Conservation (phyloP, 2,113 vertebrate species). For the Albula glossodonta region DNA sequence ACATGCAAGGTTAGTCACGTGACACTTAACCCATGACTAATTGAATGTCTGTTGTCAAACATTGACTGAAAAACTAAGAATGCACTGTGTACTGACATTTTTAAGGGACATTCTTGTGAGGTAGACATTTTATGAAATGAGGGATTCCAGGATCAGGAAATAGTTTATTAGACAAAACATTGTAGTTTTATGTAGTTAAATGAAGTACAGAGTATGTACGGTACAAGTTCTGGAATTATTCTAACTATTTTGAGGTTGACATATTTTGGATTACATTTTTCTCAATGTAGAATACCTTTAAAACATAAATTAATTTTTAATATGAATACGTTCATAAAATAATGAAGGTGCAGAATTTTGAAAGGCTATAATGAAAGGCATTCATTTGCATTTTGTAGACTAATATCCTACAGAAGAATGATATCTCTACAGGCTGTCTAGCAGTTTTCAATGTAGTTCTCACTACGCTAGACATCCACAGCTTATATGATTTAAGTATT, state of each 20-base stretch:
- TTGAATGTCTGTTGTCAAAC: neutral
- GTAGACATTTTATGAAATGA: too few relatives aligned
- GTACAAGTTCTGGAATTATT: too few relatives aligned
- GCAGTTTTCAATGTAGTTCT: neutral
- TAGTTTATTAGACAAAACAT: too few relatives aligned
- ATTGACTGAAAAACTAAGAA: neutral
- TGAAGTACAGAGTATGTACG: too few relatives aligned
- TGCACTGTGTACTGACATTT: neutral
- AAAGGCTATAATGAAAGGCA: neutral
- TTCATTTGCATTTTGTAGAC: neutral
- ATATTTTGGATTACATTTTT: too few relatives aligned
- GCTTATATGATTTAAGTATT: neutral
- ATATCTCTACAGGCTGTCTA: neutral
- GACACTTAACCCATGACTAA: neutral
- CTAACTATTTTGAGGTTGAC: too few relatives aligned
- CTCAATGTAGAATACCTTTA: too few relatives aligned
- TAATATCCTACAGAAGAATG: neutral
- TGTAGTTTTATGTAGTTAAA: too few relatives aligned
- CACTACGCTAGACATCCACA: neutral
- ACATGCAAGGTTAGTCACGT: neutral
- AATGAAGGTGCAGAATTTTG: neutral
- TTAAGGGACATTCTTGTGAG: neutral
- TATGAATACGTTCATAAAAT: too few relatives aligned
- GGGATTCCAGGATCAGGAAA: too few relatives aligned
- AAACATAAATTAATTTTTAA: too few relatives aligned